phyloP scores from a whole-genome alignment of 2,888 invertebrate species.

The Phortica magna region DNA sequence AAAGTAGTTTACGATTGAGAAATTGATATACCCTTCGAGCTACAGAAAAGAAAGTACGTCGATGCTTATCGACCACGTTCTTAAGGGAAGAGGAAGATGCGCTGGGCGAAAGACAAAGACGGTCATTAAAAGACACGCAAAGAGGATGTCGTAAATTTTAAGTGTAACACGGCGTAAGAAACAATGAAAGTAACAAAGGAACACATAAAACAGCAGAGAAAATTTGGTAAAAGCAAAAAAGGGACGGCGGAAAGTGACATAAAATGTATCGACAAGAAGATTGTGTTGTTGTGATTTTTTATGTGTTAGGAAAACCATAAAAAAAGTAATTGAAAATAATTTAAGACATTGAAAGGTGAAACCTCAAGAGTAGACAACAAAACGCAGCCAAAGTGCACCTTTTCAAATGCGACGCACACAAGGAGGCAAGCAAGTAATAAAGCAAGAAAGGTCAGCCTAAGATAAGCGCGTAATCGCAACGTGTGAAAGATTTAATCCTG shows the following conservation, averaged over 20 bases:
- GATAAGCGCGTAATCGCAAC: background rate
- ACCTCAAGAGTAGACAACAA: constrained; percentile 44
- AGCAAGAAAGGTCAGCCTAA: background rate
- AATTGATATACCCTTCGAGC: constrained; percentile 3
- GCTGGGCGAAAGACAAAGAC: constrained; percentile 3
- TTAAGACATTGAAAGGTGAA: constrained; percentile 47
- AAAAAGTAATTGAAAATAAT: constrained; percentile 68
- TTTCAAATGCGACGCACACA: background rate
- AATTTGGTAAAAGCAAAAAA: background rate
- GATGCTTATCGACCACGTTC: constrained; percentile 20
- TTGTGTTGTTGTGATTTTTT: constrained; percentile 17
- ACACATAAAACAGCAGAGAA: background rate
- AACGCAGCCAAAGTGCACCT: background rate
- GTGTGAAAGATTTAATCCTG: constrained; percentile 15
- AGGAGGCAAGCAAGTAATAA: background rate
- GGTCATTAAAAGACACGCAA: constrained; percentile 32
- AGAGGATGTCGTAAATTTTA: constrained; percentile 73
- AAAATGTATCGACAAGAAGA: background rate
- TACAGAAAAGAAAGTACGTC: background rate
- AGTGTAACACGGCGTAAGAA: constrained; percentile 58
- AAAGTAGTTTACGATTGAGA: constrained; percentile 29
- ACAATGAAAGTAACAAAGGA: background rate
- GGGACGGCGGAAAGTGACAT: background rate
- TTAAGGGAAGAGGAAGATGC: background rate
- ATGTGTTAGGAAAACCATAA: constrained; percentile 29